Evolutionary conservation across 2,888 invertebrate species (phyloP).

Genomic region (Endotricha flammealis): DNA sequence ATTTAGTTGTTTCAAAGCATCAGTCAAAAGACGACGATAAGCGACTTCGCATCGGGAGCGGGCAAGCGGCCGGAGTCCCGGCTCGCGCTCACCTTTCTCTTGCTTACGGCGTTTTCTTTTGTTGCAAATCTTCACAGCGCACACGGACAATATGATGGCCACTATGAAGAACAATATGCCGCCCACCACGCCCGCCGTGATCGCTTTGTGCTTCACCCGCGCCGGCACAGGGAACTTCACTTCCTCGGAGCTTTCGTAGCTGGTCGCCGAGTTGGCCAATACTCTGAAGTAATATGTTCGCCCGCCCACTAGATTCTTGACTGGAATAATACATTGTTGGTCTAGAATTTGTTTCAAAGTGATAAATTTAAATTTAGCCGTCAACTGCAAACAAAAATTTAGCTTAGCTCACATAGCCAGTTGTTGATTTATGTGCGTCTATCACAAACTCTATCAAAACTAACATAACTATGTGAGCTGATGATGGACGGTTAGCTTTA

Average conservation of each 20-base stretch:
- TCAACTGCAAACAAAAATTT: too few species aligned
- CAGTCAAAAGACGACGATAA: too few species aligned
- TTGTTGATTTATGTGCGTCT: too few species aligned
- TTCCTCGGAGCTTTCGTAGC: slow-evolving; percentile 92
- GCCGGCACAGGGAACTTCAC: slow-evolving; percentile 94
- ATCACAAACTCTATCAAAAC: too few species aligned
- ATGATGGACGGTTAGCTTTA: too few species aligned
- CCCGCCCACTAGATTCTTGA: slow-evolving; percentile 94
- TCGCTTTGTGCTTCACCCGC: slow-evolving; percentile 95
- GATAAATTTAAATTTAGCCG: too few species aligned
- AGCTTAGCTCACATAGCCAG: too few species aligned
- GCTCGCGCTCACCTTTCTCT: slow-evolving; percentile 90
- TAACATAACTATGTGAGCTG: too few species aligned
- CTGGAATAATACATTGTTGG: too few species aligned
- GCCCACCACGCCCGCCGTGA: slow-evolving; percentile 97
- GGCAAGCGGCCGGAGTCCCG: slow-evolving; percentile 45
- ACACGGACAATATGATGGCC: slow-evolving; percentile 97
- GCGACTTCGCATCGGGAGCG: slow-evolving; percentile 31
- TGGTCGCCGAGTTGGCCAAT: slow-evolving; percentile 90
- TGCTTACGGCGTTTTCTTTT: slow-evolving; percentile 97
- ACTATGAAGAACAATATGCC: slow-evolving; percentile 98
- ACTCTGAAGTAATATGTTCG: slow-evolving; percentile 95
- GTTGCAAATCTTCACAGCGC: slow-evolving; percentile 98
- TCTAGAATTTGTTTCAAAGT: too few species aligned
- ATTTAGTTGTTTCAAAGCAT: too few species aligned